phyloP scores from a whole-genome alignment of 2,113 vertebrate genomes.

The Xiphophorus hellerii region DNA sequence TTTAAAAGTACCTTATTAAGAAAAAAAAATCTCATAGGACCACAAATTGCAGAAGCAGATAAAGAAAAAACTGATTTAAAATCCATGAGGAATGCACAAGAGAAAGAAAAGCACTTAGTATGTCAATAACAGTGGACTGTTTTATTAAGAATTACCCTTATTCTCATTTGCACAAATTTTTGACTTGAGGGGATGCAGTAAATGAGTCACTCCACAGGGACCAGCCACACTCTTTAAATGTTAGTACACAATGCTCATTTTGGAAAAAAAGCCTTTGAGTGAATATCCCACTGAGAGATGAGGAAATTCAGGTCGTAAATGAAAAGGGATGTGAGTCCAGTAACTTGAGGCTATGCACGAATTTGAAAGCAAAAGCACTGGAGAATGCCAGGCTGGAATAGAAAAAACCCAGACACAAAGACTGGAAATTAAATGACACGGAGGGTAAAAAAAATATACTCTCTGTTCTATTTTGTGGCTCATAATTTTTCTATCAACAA shows the following conservation, averaged over 20 bases:
- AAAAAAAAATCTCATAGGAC: conserved; percentile 10
- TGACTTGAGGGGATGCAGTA: conserved; percentile 16
- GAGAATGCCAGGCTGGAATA: conserved; percentile 13
- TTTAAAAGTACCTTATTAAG: background rate
- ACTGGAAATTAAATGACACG: conserved; percentile 21
- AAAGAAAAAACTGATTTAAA: background rate
- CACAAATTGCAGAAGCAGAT: conserved; percentile 1
- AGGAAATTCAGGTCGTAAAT: conserved; percentile 28
- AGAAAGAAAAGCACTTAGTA: conserved; percentile 6
- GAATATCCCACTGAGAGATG: conserved; percentile 35
- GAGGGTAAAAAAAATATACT: conserved; percentile 5
- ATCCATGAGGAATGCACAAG: conserved; percentile 1
- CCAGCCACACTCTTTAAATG: conserved; percentile 29
- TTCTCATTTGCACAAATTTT: conserved; percentile 19
- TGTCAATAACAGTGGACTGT: conserved; percentile 7
- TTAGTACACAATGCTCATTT: conserved; percentile 35
- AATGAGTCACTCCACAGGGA: conserved; percentile 42
- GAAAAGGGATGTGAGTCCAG: conserved; percentile 28
- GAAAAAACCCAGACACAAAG: conserved; percentile 15
- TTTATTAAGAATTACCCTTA: conserved; percentile 15
- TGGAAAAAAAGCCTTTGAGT: conserved; percentile 32
- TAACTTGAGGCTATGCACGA: conserved; percentile 11
- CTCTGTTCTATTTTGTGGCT: background rate
- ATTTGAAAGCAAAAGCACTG: conserved; percentile 11
- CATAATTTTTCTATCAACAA: conserved; percentile 14